Conservation (phyloP, 2,888 invertebrate species). For the Sericinus montela region DNA sequence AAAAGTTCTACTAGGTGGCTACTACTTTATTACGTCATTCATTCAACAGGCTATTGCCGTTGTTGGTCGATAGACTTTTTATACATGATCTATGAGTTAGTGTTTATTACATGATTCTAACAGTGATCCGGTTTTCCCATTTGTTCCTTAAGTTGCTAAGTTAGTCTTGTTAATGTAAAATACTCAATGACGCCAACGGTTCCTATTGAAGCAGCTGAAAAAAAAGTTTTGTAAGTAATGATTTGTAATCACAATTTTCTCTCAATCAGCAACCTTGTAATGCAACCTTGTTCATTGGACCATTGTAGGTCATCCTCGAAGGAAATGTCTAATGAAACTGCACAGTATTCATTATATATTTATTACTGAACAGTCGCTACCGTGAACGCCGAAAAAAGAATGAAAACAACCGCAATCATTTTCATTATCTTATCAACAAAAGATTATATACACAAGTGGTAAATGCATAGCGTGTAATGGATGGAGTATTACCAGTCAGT, state of each 20-base stretch:
- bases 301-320: constrained; percentile 27
- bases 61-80: constrained; percentile 26
- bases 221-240: constrained; percentile 38
- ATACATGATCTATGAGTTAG: constrained; percentile 26
- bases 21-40: constrained; percentile 21
- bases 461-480: constrained; percentile 60
- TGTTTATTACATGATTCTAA: constrained; percentile 27
- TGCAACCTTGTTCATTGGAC: constrained; percentile 36
- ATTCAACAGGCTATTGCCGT: constrained; percentile 19
- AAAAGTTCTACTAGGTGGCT: constrained; percentile 12
- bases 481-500: constrained; percentile 59
- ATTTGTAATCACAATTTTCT: constrained; percentile 24
- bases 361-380: constrained; percentile 20
- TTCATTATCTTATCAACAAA: constrained; percentile 63
- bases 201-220: constrained; percentile 2
- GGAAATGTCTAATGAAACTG: constrained; percentile 20
- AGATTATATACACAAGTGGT: constrained; percentile 75
- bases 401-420: constrained; percentile 25
- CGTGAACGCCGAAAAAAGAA: constrained; percentile 26
- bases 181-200: background rate
- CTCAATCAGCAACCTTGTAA: constrained; percentile 34
- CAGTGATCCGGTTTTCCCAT: constrained; percentile 20
- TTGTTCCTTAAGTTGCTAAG: constrained; percentile 2
- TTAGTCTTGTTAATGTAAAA: background rate
- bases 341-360: constrained; percentile 15